These are phyloP conservation scores for Naja naja DNA, from an alignment of 2,113 vertebrate species.

Conservation along the genomic window DNA sequence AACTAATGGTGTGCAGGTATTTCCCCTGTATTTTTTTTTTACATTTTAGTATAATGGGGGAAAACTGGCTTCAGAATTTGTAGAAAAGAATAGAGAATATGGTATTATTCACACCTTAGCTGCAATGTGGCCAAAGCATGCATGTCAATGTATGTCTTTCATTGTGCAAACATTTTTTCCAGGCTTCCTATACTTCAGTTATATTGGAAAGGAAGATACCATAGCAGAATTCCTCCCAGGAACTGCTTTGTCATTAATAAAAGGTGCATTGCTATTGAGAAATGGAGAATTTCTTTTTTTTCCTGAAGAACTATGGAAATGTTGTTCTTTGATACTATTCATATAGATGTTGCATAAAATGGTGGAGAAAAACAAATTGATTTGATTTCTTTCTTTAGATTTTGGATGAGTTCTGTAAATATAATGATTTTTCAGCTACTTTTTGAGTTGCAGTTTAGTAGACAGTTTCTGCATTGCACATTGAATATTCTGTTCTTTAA, in stretches of 20 bases:
- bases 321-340: not conserved
- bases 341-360: not conserved
- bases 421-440: not conserved
- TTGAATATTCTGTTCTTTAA: not conserved
- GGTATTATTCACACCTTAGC: not conserved
- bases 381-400: not conserved
- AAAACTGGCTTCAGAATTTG: not conserved
- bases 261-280: not conserved
- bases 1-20: not conserved
- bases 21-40: not conserved
- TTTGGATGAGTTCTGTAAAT: not conserved
- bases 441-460: not conserved
- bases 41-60: not conserved
- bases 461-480: not conserved
- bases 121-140: not conserved
- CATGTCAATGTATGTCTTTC: not conserved
- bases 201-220: not conserved
- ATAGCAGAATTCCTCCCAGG: not conserved
- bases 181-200: not conserved
- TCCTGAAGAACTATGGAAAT: not conserved
- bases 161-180: not conserved
- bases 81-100: not conserved
- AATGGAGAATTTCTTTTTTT: not conserved
- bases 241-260: not conserved
- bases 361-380: not conserved